Evolutionary conservation across 1,140 invertebrate genomes (phyloP).

Genomic region (Chrysoperla carnea): DNA sequence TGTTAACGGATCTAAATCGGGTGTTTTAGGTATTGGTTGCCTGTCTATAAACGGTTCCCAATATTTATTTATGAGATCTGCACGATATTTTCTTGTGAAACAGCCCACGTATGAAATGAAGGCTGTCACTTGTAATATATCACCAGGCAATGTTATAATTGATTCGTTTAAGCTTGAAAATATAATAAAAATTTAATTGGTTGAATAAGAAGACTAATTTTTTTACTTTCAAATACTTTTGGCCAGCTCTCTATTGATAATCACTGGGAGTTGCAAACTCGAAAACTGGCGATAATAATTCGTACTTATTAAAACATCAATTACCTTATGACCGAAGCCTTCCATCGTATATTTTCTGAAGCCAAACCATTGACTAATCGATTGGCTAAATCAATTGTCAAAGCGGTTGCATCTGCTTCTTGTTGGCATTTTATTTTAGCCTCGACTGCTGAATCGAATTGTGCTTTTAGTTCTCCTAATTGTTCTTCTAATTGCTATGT

Average conservation of each 20-base stretch:
- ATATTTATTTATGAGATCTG: conserved; percentile 59
- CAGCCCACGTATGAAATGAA: conserved; percentile 93
- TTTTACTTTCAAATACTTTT: too few species aligned
- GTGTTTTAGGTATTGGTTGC: conserved; percentile 57
- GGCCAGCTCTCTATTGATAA: too few species aligned
- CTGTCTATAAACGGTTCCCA: conserved; percentile 59
- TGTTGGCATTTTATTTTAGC: conserved; percentile 79
- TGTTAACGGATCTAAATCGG: conserved; percentile 58
- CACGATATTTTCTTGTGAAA: conserved; percentile 72
- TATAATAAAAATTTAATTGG: background rate
- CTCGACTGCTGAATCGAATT: conserved; percentile 67
- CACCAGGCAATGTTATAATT: conserved; percentile 68
- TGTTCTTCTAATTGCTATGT: conserved; percentile 62
- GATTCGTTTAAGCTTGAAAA: conserved; percentile 28
- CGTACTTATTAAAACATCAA: too few species aligned
- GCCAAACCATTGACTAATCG: conserved; percentile 81
- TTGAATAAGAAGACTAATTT: too few species aligned
- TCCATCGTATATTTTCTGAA: conserved; percentile 71
- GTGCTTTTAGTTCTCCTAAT: conserved; percentile 50
- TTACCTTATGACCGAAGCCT: conserved; percentile 19
- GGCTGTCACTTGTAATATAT: conserved; percentile 76
- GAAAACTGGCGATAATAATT: too few species aligned
- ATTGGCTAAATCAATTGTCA: conserved; percentile 81
- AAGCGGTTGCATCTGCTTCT: conserved; percentile 65
- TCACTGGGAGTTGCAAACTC: too few species aligned